Conservation (phyloP, 1,140 invertebrate species). For the Teleopsis dalmanni region DNA sequence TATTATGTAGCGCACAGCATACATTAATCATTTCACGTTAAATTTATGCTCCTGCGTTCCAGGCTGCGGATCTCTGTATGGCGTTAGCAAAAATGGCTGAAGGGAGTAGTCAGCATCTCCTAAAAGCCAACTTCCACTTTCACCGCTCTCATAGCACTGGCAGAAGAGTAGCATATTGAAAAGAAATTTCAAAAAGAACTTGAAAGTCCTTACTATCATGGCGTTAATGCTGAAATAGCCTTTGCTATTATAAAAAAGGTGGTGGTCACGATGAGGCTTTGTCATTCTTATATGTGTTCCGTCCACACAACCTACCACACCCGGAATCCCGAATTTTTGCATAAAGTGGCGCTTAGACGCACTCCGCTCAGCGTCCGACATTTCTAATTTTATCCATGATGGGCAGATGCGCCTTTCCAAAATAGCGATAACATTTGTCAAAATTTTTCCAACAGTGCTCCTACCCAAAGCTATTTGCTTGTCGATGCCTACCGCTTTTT, state of each 20-base stretch:
- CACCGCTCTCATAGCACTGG: no score
- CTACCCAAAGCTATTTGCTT: slow-evolving; percentile 1
- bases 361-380: background rate
- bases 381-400: background rate
- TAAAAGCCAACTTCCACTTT: no score
- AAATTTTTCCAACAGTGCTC: no score
- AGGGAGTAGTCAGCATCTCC: no score
- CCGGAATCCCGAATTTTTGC: background rate
- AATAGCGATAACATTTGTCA: background rate
- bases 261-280: background rate
- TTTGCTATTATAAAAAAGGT: slow-evolving; percentile 7
- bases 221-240: slow-evolving; percentile 7
- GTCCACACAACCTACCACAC: slow-evolving; percentile 3
- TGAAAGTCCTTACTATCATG: background rate
- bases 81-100: no score
- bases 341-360: background rate
- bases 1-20: no score
- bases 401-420: background rate
- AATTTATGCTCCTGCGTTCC: no score
- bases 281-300: slow-evolving; percentile 8
- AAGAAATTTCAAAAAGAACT: background rate
- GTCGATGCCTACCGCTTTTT: slow-evolving; percentile 6
- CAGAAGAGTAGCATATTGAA: background rate
- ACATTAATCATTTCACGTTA: no score
- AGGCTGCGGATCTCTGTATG: no score